Evolutionary conservation across 2,113 vertebrate species (phyloP).

Genomic region (Paramormyrops kingsleyae): DNA sequence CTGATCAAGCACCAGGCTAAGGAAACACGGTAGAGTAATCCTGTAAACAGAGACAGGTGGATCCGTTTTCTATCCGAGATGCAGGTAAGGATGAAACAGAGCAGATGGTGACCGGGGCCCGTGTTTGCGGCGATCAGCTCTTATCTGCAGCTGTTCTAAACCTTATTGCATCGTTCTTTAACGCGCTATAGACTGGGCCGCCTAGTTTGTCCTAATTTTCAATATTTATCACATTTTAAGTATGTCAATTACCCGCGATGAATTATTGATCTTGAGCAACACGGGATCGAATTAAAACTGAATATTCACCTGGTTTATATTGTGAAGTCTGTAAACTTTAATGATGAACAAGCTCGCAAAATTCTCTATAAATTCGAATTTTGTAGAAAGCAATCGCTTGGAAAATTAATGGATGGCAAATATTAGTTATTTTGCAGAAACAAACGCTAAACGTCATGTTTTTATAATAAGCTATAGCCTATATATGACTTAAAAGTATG

Average conservation of each 20-base stretch:
- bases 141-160: background rate
- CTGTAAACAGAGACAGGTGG: conserved; percentile 28
- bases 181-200: background rate
- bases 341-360: background rate
- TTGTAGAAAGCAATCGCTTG: background rate
- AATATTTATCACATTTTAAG: background rate
- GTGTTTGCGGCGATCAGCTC: background rate
- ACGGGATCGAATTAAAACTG: conserved; percentile 4
- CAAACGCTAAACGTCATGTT: background rate
- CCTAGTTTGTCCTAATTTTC: background rate
- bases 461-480: background rate
- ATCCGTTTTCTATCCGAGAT: conserved; percentile 28
- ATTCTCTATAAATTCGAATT: background rate
- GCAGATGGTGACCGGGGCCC: background rate
- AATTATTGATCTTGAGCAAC: conserved; percentile 17
- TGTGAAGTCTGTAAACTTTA: background rate
- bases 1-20: background rate
- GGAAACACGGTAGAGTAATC: background rate
- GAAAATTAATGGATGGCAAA: background rate
- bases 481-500: background rate
- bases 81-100: background rate
- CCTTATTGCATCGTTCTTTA: background rate
- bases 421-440: background rate
- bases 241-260: background rate
- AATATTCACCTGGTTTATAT: background rate